Conservation (phyloP, 2,888 invertebrate genomes). For the Eilema griseolum region DNA sequence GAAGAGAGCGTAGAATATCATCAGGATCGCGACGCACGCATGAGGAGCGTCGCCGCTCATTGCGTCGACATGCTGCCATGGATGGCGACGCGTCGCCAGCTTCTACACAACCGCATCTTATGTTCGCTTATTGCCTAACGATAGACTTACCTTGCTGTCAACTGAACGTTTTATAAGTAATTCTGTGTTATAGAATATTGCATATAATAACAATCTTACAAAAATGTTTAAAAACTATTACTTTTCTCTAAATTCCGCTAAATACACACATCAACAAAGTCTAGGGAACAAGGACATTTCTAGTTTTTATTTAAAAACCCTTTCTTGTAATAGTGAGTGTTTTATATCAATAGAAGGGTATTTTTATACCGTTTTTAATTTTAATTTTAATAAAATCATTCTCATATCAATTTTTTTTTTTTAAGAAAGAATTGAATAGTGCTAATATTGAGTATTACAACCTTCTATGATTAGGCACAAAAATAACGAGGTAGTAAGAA, state of each 20-base stretch:
- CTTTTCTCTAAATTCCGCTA: neutral
- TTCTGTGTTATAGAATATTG: neutral
- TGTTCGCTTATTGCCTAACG: constrained; percentile 3
- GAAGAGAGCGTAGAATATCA: constrained; percentile 93
- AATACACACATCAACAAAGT: too few relatives aligned
- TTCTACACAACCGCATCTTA: constrained; percentile 54
- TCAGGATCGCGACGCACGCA: constrained; percentile 94
- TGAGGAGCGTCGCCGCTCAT: constrained; percentile 92
- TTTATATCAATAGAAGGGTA: too few relatives aligned
- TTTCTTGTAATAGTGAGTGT: too few relatives aligned
- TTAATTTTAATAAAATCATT: too few relatives aligned
- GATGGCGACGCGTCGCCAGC: constrained; percentile 66
- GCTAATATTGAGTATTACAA: too few relatives aligned
- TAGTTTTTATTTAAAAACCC: too few relatives aligned
- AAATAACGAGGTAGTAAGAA: too few relatives aligned
- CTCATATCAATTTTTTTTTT: too few relatives aligned
- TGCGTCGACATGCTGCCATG: constrained; percentile 70
- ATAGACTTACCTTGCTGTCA: constrained; percentile 7
- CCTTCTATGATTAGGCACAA: too few relatives aligned
- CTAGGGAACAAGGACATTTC: too few relatives aligned
- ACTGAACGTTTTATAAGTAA: neutral
- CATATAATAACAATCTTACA: neutral
- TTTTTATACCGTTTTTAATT: too few relatives aligned
- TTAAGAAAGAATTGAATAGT: too few relatives aligned
- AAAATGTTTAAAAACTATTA: neutral